These are phyloP conservation scores for Macaca nemestrina DNA, from an alignment of 2,113 vertebrate species.

Conservation along the genomic window DNA sequence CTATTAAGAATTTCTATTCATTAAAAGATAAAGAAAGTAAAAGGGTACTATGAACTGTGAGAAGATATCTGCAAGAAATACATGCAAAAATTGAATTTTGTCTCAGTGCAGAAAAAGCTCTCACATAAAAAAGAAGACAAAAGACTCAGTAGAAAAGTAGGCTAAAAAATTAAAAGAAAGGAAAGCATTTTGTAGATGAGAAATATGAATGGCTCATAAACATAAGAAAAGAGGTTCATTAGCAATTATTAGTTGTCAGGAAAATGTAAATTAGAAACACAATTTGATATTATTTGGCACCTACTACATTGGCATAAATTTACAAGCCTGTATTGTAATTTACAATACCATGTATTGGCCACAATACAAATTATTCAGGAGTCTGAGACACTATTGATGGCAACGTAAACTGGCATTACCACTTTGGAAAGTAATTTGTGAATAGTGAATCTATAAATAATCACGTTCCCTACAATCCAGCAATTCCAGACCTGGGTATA, in stretches of 20 bases:
- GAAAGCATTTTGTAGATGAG: neutral
- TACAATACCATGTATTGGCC: neutral
- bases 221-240: slow-evolving; percentile 11
- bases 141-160: neutral
- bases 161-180: neutral
- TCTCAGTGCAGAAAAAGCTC: neutral
- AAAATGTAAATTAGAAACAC: slow-evolving; percentile 26
- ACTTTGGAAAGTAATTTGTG: neutral
- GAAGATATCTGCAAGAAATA: slow-evolving; percentile 16
- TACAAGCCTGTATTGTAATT: neutral
- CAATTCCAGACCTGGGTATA: neutral
- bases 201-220: slow-evolving; percentile 3
- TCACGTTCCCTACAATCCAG: neutral
- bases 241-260: slow-evolving; percentile 18
- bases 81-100: neutral
- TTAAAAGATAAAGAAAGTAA: neutral
- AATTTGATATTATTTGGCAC: slow-evolving; percentile 15
- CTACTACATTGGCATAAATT: neutral
- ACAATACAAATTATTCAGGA: neutral
- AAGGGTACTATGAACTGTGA: neutral
- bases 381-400: neutral
- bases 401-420: neutral
- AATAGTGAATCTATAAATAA: neutral
- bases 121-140: neutral
- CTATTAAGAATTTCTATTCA: neutral